Conservation (phyloP, 1,140 invertebrate genomes). For the Lepidurus arcticus region DNA sequence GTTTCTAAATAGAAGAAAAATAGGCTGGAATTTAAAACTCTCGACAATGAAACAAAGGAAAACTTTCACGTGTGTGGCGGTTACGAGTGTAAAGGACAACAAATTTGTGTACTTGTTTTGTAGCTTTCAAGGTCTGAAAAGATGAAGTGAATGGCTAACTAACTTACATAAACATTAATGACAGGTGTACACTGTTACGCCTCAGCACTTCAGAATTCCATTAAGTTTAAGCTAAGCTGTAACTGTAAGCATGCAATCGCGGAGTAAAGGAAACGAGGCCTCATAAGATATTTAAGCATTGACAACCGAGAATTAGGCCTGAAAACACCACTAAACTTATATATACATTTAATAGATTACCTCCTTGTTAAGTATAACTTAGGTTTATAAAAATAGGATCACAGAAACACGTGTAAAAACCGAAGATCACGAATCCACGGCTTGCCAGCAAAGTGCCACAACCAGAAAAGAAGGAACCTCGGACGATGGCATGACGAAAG, state of each 20-base stretch:
- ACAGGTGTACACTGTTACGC: no score
- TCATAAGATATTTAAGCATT: no score
- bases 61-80: no score
- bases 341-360: neutral
- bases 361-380: neutral
- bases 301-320: neutral
- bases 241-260: no score
- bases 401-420: neutral
- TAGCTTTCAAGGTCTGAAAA: no score
- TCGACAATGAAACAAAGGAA: neutral
- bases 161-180: no score
- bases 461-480: neutral
- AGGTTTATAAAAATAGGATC: neutral
- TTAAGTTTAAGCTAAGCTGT: no score
- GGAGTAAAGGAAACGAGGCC: no score
- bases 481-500: neutral
- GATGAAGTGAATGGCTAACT: no score
- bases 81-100: no score
- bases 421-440: neutral
- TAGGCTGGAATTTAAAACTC: neutral
- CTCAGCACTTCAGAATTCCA: no score
- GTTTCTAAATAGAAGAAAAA: conserved; percentile 32
- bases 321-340: neutral
- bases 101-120: no score
- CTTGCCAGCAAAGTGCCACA: neutral